Evolutionary conservation across 2,888 invertebrate genomes (phyloP).

Genomic region (Caenorhabditis afra): DNA sequence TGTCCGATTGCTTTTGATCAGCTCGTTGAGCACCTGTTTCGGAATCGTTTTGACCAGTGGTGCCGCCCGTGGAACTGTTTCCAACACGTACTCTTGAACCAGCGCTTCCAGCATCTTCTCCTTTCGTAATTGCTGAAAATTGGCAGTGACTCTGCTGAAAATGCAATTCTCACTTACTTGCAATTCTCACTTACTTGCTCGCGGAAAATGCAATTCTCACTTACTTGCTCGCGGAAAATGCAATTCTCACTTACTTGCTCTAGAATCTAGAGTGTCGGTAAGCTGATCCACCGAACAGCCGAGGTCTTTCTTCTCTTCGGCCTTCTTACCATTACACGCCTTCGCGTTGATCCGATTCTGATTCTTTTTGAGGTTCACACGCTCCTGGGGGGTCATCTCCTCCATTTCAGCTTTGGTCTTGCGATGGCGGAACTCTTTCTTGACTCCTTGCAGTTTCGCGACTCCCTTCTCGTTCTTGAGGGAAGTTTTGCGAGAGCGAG

Average conservation of each 20-base stretch:
- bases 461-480: neutral
- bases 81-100: slow-evolving; percentile 17
- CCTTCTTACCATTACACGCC: slow-evolving; percentile 2
- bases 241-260: too few species aligned
- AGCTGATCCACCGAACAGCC: too few species aligned
- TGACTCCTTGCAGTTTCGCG: neutral
- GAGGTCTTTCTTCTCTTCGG: too few species aligned
- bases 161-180: too few species aligned
- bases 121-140: slow-evolving; percentile 12
- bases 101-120: slow-evolving; percentile 13
- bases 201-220: too few species aligned
- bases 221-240: slow-evolving; percentile 44
- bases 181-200: too few species aligned
- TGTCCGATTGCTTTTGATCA: slow-evolving; percentile 16
- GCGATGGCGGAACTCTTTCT: neutral
- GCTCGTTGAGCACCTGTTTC: slow-evolving; percentile 24
- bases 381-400: slow-evolving; percentile 5
- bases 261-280: too few species aligned
- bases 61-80: slow-evolving; percentile 28
- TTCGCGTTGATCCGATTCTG: slow-evolving; percentile 35
- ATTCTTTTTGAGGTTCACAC: neutral
- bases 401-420: slow-evolving; percentile 35
- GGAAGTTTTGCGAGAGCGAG: slow-evolving; percentile 8
- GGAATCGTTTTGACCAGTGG: slow-evolving; percentile 31
- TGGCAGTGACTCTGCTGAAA: neutral